Evolutionary conservation across 1,140 invertebrate species (phyloP).

Genomic region (Glomeris maerens): DNA sequence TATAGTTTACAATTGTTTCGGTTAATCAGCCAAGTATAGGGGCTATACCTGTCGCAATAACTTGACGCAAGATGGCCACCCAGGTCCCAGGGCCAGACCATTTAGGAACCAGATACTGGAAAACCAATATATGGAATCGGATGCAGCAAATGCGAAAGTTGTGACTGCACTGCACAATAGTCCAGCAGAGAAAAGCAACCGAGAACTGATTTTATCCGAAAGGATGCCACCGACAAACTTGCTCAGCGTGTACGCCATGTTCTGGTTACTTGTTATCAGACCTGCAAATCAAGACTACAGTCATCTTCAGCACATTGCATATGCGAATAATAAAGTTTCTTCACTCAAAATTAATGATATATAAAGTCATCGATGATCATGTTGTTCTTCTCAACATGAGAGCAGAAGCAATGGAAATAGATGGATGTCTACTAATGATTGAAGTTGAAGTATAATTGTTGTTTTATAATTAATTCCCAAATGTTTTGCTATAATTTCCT

Average conservation of each 20-base stretch:
- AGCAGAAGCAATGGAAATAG: too few species aligned
- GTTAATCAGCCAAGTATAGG: too few species aligned
- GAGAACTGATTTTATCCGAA: conserved; percentile 30
- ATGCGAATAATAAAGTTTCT: too few species aligned
- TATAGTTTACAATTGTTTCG: too few species aligned
- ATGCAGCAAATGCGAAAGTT: conserved; percentile 28
- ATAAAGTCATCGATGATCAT: too few species aligned
- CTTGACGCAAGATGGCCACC: conserved; percentile 37
- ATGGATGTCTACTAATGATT: background rate
- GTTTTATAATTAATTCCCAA: background rate
- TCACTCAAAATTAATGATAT: too few species aligned
- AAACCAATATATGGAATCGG: conserved; percentile 22
- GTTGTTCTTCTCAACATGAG: too few species aligned
- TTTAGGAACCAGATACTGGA: conserved; percentile 34
- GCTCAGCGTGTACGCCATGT: conserved; percentile 34
- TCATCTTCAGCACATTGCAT: background rate
- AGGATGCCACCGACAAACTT: conserved; percentile 35
- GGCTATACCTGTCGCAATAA: conserved; percentile 33
- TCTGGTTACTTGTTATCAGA: conserved; percentile 33
- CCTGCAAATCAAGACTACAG: conserved; percentile 23
- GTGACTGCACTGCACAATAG: conserved; percentile 32
- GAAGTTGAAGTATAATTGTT: conserved; percentile 6
- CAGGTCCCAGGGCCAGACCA: conserved; percentile 36
- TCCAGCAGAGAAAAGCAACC: conserved; percentile 28
- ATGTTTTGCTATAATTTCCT: too few species aligned